phyloP scores from a whole-genome alignment of 2,888 invertebrate genomes.

The Phortica okadai region DNA sequence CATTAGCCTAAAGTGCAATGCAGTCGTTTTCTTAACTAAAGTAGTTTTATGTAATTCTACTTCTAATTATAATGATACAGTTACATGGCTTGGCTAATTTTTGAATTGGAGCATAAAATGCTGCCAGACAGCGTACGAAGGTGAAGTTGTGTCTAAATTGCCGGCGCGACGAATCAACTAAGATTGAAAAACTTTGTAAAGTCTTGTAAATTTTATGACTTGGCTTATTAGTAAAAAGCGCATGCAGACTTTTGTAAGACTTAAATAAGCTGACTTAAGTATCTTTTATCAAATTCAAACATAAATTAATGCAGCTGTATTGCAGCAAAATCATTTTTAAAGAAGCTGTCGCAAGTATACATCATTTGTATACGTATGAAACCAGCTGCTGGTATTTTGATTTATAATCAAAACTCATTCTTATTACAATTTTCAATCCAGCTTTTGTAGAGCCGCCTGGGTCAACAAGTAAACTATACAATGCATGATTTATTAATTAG shows the following conservation, averaged over 20 bases:
- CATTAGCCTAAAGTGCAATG: slow-evolving; percentile 28
- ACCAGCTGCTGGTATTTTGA: slow-evolving; percentile 9
- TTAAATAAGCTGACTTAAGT: too few species aligned
- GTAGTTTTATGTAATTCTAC: slow-evolving; percentile 7
- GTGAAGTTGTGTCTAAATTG: not conserved
- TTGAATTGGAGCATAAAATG: slow-evolving; percentile 19
- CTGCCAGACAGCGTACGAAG: not conserved
- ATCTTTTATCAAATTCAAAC: not conserved
- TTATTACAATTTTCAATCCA: not conserved
- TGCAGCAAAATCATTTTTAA: not conserved
- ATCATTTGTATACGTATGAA: not conserved
- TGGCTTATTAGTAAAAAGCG: too few species aligned
- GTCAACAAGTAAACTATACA: not conserved
- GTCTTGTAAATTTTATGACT: not conserved
- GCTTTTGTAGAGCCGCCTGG: not conserved
- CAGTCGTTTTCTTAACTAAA: not conserved
- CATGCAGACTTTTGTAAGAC: too few species aligned
- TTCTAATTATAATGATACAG: slow-evolving; percentile 26
- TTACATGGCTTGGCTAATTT: slow-evolving; percentile 27
- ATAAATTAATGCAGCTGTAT: not conserved
- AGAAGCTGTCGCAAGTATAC: not conserved
- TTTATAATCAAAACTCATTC: not conserved
- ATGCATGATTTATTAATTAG: slow-evolving; percentile 68
- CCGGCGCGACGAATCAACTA: slow-evolving; percentile 20
- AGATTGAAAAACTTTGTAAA: not conserved